A percentile compares a stretch with the other conserved stretches of the same genome.
Evolutionary conservation across 2,888 invertebrate genomes (phyloP).

Genomic region (Chorisops tibialis): DNA sequence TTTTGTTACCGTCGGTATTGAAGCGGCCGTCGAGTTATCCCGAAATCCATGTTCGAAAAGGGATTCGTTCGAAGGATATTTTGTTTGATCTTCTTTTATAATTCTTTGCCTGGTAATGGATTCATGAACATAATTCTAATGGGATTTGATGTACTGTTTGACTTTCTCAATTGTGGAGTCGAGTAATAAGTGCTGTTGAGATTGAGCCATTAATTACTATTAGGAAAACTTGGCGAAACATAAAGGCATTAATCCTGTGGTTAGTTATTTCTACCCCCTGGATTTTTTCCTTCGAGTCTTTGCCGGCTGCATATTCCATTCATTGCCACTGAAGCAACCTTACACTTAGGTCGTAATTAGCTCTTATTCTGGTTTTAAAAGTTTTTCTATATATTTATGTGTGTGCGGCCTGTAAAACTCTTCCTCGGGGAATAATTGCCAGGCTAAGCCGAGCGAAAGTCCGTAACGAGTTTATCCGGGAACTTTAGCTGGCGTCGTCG

Average conservation of each 20-base stretch:
- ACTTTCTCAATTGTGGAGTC: too few species aligned
- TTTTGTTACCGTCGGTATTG: conserved; percentile 9
- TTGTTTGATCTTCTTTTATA: conserved; percentile 2
- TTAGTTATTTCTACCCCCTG: too few species aligned
- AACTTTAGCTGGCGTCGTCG: conserved; percentile 9
- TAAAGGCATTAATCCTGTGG: too few species aligned
- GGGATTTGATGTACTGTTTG: too few species aligned
- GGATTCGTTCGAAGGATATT: too few species aligned
- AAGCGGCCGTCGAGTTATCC: conserved; percentile 14
- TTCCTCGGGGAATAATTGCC: conserved; percentile 10
- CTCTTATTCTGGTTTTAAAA: conserved; percentile 23
- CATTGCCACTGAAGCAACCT: conserved; percentile 21
- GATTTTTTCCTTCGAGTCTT: too few species aligned
- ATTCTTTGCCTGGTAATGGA: conserved; percentile 21
- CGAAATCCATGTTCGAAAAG: conserved; percentile 9
- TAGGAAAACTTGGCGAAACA: too few species aligned
- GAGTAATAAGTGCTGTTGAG: too few species aligned
- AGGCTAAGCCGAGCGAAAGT: conserved; percentile 21
- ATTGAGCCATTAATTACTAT: too few species aligned
- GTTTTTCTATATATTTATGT: too few species aligned
- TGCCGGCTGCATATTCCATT: conserved; percentile 4
- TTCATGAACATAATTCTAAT: too few species aligned
- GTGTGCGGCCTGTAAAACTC: background rate
- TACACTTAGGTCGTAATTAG: conserved; percentile 25
- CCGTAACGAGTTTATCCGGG: conserved; percentile 18